These are phyloP conservation scores for Psammodynastes pulverulentus DNA, from an alignment of 2,113 vertebrate species.

Conservation along the genomic window DNA sequence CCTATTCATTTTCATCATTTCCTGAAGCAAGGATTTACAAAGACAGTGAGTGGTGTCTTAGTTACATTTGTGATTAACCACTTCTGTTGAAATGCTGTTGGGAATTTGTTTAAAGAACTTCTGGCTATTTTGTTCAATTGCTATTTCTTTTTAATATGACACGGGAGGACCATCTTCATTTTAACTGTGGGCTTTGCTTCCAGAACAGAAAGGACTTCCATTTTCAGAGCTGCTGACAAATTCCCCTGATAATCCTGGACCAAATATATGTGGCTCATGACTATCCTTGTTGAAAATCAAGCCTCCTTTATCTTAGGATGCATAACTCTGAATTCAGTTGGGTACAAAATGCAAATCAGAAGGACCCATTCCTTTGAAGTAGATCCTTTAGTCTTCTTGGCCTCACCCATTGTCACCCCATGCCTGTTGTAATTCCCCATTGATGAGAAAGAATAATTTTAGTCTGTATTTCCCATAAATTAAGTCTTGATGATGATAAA, in stretches of 20 bases:
- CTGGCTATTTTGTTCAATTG: background rate
- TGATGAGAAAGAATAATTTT: background rate
- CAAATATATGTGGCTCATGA: background rate
- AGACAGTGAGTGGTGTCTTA: background rate
- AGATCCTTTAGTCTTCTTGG: background rate
- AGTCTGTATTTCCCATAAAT: too few relatives aligned
- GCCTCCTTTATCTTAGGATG: background rate
- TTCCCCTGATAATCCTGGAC: background rate
- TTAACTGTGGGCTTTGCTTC: background rate
- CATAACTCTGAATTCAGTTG: background rate
- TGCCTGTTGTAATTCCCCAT: background rate
- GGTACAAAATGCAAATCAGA: background rate
- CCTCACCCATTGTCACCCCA: background rate
- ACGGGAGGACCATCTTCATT: background rate
- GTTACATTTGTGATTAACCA: rapidly evolving
- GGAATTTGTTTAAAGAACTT: background rate
- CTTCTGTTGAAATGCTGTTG: background rate
- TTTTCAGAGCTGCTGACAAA: background rate
- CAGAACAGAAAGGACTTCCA: background rate
- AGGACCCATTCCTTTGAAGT: background rate
- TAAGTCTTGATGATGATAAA: background rate
- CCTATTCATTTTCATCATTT: background rate
- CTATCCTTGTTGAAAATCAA: background rate
- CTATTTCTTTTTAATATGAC: background rate
- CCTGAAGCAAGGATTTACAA: background rate